Evolutionary conservation across 2,888 invertebrate species (phyloP), one percentile per base, ranked within the genome.

Genomic region (Taphrorychus bicolor): DNA sequence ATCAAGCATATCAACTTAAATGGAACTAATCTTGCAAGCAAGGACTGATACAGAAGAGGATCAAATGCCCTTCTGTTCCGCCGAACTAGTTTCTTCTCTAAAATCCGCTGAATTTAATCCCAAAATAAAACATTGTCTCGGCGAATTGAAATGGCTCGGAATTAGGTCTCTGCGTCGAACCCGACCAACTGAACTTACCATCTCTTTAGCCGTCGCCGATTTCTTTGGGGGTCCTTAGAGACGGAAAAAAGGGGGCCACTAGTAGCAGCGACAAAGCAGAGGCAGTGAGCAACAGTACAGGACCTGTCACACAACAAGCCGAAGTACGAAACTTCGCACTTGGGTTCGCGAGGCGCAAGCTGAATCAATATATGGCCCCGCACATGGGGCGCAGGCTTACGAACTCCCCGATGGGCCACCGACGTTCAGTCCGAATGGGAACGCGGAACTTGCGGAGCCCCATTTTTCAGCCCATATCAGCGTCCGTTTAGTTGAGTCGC

Each of bases 391-490:
- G 82, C 82, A 81, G 79, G 82, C 83, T 78, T 80, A 80, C 65
- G 48, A 82, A 83, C 84, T 83, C 84, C 84, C 83, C 82, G 82
- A 78, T 80, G 83, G 79, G 79, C 76, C 77, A 80, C 66, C 59
- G 81, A 82, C 83, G 77, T 79, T 82, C 82, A 81, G 84, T 86
- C 85, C 85, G 84, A 82, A 85, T 85, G 84, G 21, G 40, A 58
- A 40, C 85, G 83, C 85, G 84, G 83, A 76, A 78, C 78, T 77
- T 74, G 76, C 24, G n/a, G 32, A 51, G 41, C 64, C 24, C 51
- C 60, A 19, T 61, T 60, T 66, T 57, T 11, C 61, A 24, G 42
- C 32, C 21, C 51, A 56, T 49, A 41, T 51, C 24, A 56, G 17
- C 54, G 48, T 57, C 18, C 57, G 66, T 60, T 17, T 45, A 18